Conservation (phyloP, 2,797 vertebrate genomes). For the Malacoctenus gilli region DNA sequence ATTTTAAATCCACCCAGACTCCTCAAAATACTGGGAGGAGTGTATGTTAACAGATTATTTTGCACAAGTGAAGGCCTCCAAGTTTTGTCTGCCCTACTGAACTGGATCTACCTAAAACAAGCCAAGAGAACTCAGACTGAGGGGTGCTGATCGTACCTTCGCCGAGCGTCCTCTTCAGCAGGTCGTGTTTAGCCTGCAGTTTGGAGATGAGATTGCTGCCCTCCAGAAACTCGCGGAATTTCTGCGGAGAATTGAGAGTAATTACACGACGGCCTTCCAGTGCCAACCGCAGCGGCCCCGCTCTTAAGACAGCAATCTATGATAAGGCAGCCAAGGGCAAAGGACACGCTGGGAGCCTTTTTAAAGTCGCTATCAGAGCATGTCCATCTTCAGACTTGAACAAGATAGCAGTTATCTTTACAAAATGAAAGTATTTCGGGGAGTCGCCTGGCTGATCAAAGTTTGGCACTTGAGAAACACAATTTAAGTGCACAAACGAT, state of each 20-base stretch:
- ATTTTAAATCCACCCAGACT: no score
- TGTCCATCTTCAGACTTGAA: conserved; percentile 62
- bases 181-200: conserved; percentile 97
- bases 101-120: no score
- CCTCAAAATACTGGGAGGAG: no score
- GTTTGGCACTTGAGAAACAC: conserved; percentile 5
- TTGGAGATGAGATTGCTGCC: conserved; percentile 99
- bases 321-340: conserved; percentile 62
- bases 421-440: conserved; percentile 25
- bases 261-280: conserved; percentile 58
- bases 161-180: conserved; percentile 93
- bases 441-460: conserved; percentile 25
- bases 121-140: no score
- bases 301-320: conserved; percentile 60
- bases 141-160: conserved; percentile 84
- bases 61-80: no score
- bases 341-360: conserved; percentile 43
- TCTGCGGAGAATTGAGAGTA: conserved; percentile 86
- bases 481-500: conserved; percentile 12
- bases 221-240: conserved; percentile 98
- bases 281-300: conserved; percentile 23
- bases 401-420: conserved; percentile 35
- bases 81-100: no score
- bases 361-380: conserved; percentile 64
- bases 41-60: conserved; percentile 4